Percentiles rank a stretch among this genome's conserved stretches.
Conservation (phyloP, 2,797 vertebrate genomes). For the Allobates femoralis region DNA sequence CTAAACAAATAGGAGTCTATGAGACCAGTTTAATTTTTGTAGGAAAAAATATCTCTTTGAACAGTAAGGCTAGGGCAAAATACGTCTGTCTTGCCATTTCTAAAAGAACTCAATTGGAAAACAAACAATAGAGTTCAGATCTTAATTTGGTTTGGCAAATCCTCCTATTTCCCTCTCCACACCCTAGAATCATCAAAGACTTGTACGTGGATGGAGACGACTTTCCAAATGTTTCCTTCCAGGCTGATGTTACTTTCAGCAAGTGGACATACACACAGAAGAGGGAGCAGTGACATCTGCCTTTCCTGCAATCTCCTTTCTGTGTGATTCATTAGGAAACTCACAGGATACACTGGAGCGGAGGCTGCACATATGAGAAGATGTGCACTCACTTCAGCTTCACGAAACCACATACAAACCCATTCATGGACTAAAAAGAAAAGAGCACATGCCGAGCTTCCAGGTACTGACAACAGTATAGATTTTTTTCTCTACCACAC, state of each 20-base stretch:
- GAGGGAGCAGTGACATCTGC: slow-evolving; percentile 42
- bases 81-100: background rate
- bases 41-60: slow-evolving; percentile 51
- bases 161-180: slow-evolving; percentile 63
- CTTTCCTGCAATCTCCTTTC: slow-evolving; percentile 20
- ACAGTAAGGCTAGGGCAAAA: background rate
- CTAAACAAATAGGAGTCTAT: slow-evolving; percentile 54
- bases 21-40: slow-evolving; percentile 22
- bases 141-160: slow-evolving; percentile 64
- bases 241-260: slow-evolving; percentile 48
- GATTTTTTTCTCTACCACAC: too few species aligned
- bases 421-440: background rate
- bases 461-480: too few species aligned
- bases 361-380: background rate
- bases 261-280: slow-evolving; percentile 21
- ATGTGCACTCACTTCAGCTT: background rate
- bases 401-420: background rate
- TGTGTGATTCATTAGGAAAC: slow-evolving; percentile 16
- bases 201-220: slow-evolving; percentile 63
- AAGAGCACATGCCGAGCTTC: too few species aligned
- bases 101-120: slow-evolving; percentile 45
- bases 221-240: slow-evolving; percentile 63
- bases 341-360: background rate
- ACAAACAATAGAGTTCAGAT: slow-evolving; percentile 68
- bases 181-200: slow-evolving; percentile 64